These are phyloP conservation scores for Mormyrops boulengeri DNA, from an alignment of 2,797 vertebrate genomes.

Conservation along the genomic window DNA sequence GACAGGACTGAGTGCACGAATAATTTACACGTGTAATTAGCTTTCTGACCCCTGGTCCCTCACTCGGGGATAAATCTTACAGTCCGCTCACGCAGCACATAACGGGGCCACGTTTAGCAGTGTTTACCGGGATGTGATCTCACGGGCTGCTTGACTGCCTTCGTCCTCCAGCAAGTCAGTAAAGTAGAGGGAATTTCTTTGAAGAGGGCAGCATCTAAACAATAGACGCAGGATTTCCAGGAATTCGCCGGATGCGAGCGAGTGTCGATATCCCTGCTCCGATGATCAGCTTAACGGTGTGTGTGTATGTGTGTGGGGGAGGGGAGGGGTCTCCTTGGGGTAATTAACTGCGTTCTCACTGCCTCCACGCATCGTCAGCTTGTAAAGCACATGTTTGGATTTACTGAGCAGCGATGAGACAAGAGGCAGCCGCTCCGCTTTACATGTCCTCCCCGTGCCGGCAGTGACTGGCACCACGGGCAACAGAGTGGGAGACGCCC, in stretches of 20 bases:
- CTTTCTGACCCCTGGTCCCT: background rate
- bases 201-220: background rate
- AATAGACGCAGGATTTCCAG: background rate
- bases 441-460: background rate
- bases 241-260: background rate
- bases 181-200: background rate
- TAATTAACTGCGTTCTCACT: constrained; percentile 8
- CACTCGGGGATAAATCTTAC: constrained; percentile 3
- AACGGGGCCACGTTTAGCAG: background rate
- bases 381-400: constrained; percentile 10
- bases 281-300: background rate
- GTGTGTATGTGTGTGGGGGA: background rate
- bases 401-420: background rate
- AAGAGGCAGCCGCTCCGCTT: background rate
- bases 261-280: background rate
- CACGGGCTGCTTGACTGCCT: background rate
- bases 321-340: background rate
- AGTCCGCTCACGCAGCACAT: background rate
- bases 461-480: background rate
- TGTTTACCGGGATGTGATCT: background rate
- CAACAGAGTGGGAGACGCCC: background rate
- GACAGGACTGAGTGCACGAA: background rate
- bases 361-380: background rate
- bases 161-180: background rate
- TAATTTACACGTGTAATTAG: background rate